These are phyloP conservation scores for Rambutsinella grinnellia DNA, from an alignment of 2,888 invertebrate species.

Conservation along the genomic window DNA sequence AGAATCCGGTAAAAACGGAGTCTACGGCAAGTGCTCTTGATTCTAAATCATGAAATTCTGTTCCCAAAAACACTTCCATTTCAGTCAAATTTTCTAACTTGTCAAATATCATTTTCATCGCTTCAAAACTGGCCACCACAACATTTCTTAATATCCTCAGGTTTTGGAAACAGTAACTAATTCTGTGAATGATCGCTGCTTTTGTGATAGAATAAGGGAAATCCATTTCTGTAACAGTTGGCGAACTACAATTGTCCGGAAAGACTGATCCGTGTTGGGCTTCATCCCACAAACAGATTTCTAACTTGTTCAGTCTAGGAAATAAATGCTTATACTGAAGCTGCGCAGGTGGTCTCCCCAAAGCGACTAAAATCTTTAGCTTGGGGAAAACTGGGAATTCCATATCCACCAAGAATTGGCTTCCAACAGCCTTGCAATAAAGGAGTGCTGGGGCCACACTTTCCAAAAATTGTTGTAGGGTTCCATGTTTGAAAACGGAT, in stretches of 20 bases:
- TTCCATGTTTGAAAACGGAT: conserved; percentile 16
- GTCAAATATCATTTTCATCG: conserved; percentile 22
- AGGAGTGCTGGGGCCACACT: conserved; percentile 24
- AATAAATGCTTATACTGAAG: conserved; percentile 24
- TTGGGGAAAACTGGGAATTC: conserved; percentile 35
- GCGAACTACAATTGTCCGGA: conserved; percentile 30
- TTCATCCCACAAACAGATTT: conserved; percentile 45
- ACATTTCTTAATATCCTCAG: conserved; percentile 25
- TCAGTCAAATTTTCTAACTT: conserved; percentile 12
- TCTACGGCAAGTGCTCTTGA: conserved; percentile 23
- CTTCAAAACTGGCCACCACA: conserved; percentile 13
- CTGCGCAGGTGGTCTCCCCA: conserved; percentile 25
- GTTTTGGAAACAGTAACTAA: conserved; percentile 41
- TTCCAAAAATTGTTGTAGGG: conserved; percentile 29
- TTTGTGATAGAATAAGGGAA: conserved; percentile 26
- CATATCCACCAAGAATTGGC: conserved; percentile 35
- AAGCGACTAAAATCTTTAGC: conserved; percentile 21
- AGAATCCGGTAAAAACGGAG: conserved; percentile 33
- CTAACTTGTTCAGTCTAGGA: conserved; percentile 28
- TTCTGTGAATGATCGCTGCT: conserved; percentile 18
- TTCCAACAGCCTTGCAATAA: conserved; percentile 41
- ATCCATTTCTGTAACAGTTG: conserved; percentile 25
- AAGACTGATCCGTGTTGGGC: conserved; percentile 35
- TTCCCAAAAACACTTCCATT: conserved; percentile 35
- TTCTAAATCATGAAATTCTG: conserved; percentile 32